phyloP scores from a whole-genome alignment of 1,140 invertebrate genomes.

The Papilio aristodemus region DNA sequence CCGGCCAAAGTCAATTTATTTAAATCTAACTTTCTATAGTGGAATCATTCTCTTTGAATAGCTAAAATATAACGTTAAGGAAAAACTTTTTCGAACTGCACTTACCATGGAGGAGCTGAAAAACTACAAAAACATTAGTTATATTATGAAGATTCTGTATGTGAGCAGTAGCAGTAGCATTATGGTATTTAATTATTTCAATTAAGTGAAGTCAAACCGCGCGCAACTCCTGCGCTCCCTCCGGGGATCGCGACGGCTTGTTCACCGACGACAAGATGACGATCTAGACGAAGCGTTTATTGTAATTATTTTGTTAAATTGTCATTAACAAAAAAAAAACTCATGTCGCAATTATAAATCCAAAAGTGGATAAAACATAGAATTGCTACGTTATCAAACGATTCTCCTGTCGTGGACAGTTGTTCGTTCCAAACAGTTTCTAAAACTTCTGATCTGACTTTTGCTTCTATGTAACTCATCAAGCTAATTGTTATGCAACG shows the following conservation, averaged over 20 bases:
- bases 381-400: not conserved
- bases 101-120: too few species aligned
- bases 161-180: not conserved
- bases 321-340: slow-evolving; percentile 3
- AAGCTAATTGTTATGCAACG: not conserved
- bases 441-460: too few species aligned
- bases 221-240: not conserved
- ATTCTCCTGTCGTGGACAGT: not conserved
- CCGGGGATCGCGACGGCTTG: not conserved
- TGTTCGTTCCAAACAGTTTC: too few species aligned
- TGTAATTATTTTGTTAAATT: slow-evolving; percentile 18
- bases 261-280: too few species aligned
- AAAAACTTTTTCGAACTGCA: too few species aligned
- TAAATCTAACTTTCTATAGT: not conserved
- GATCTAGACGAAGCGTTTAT: not conserved
- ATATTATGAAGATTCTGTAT: too few species aligned
- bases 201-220: not conserved
- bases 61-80: not conserved
- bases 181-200: slow-evolving; percentile 6
- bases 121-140: too few species aligned
- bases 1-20: not conserved
- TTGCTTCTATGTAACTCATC: too few species aligned
- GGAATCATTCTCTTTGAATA: not conserved
- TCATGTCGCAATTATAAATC: not conserved
- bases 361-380: not conserved